Base-by-base conservation (phyloP, 2,113 vertebrate genomes). In the Onychostruthus taczanowskii region DNA sequence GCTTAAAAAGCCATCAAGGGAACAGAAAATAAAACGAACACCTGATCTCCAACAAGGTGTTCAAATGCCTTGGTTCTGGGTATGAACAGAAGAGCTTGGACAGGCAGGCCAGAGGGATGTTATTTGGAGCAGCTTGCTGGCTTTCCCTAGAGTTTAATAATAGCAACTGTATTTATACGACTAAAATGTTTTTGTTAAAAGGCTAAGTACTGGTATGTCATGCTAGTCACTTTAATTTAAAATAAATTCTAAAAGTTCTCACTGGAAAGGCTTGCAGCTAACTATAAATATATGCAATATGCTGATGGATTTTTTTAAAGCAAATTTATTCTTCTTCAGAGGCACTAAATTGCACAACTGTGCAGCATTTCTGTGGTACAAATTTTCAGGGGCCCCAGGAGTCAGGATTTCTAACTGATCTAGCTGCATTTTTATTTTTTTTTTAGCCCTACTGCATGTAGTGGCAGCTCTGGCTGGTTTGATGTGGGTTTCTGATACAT, bases 141-240 rank as follows among this genome's bases (percentile, higher is more conserved):
- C 93, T 96, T 96, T 93, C 94, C 88, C 86, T 95, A 3, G 83
- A 84, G 89, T 95, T 97, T 96, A 96, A 96, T 97, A 97, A 97
- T 97, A 97, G 95, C 91, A 95, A 95, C 87, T 67, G 82, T 91
- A 94, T 96, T 97, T 97, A 97, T 95, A 91, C 5, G 6, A 95
- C 95, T 78, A 74, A 95, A 96, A 92, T 94, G 87, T 94, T 96
- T 96, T 94, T 96, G 86, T 96, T 96, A 97, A 94, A 95, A 96
- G 95, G 87, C 93, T 95, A 97, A 96, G 92, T 89, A 89, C 84
- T 90, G 92, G 87, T 94, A 96, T 96, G 95, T 91, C 95, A 97
- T 15, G 76, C 95, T 94, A 92, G 94, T 96, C 95, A 84, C 95
- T 96, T 96, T 79, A 87, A 95, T 97, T 97, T 97, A 87, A 95